Base-by-base conservation (phyloP, 2,797 vertebrate species). In the Garrulus glandarius region DNA sequence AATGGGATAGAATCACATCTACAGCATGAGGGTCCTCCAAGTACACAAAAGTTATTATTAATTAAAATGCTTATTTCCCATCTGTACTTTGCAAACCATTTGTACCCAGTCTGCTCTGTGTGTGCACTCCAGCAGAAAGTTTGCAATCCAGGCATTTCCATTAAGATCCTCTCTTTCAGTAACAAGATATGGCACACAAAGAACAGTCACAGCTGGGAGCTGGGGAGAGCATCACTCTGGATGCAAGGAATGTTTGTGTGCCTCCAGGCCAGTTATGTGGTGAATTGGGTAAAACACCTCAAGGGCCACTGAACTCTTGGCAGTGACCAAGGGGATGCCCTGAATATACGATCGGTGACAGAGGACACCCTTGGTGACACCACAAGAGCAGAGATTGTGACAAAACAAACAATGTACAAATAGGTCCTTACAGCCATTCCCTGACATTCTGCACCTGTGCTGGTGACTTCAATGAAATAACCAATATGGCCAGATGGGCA, bases 51-150 rank as follows among this genome's bases (percentile, higher is more conserved):
- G 88, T 96, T 80, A 94, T n/a, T 92, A 85, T 94, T 97, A 96
- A 97, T 96, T 98, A 97, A 91, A 95, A 86, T 86, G 77, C 74
- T 72, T 94, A 81, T 95, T 95, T 61, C 96, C 89, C 94, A 94
- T 94, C 83, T 96, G 82, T 71, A 91, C 44, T 93, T 93, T 75
- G 69, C 24, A 96, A 79, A 63, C 12, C 24, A 26, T 85, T 93
- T 84, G 53, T 68, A 78, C 7, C 27, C 80, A 55, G 53, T 37
- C 78, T 93, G 84, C 19, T 85, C 23, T 39, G 2, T 41, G 30
- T 34, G 37, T 30, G 50, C 61, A 55, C 72, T 87, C 63, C 49
- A 68, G 82, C 50, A 91, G 56, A 87, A 95, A 77, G 49, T 87
- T 85, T 87, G 49, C 55, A 75, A 78, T 69, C 26, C 50, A 80